Conservation (phyloP, 2,888 invertebrate genomes). For the Allygus modestus region DNA sequence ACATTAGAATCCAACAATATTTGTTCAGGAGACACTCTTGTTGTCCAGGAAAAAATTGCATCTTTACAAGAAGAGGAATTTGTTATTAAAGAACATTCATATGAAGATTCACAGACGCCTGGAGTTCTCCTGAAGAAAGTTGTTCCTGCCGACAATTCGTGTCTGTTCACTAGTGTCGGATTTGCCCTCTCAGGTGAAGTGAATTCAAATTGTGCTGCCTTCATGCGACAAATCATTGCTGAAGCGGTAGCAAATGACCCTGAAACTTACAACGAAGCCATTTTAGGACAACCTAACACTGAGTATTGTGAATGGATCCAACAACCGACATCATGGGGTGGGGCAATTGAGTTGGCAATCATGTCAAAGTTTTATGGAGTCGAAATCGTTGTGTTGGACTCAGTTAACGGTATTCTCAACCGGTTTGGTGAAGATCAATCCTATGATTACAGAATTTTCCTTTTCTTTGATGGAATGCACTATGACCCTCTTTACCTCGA, state of each 20-base stretch:
- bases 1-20: slow-evolving; percentile 84
- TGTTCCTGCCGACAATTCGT: slow-evolving; percentile 97
- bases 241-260: slow-evolving; percentile 87
- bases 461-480: slow-evolving; percentile 97
- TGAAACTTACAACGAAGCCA: slow-evolving; percentile 89
- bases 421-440: slow-evolving; percentile 95
- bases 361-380: slow-evolving; percentile 91
- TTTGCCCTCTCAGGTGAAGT: slow-evolving; percentile 78
- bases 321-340: slow-evolving; percentile 94
- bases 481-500: slow-evolving; percentile 96
- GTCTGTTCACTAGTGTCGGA: slow-evolving; percentile 94
- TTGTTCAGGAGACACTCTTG: slow-evolving; percentile 90
- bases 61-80: slow-evolving; percentile 54
- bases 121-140: slow-evolving; percentile 92
- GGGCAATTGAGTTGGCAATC: slow-evolving; percentile 93
- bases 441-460: slow-evolving; percentile 89
- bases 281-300: slow-evolving; percentile 88
- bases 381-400: slow-evolving; percentile 96
- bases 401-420: slow-evolving; percentile 92
- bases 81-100: slow-evolving; percentile 10
- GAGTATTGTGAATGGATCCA: slow-evolving; percentile 96
- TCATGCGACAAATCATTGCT: slow-evolving; percentile 93
- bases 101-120: slow-evolving; percentile 71
- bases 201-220: slow-evolving; percentile 81
- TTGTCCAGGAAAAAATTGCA: slow-evolving; percentile 85